Evolutionary conservation across 2,797 vertebrate species (phyloP), one percentile per base, ranked within the genome.

Genomic region (Chelonia mydas): DNA sequence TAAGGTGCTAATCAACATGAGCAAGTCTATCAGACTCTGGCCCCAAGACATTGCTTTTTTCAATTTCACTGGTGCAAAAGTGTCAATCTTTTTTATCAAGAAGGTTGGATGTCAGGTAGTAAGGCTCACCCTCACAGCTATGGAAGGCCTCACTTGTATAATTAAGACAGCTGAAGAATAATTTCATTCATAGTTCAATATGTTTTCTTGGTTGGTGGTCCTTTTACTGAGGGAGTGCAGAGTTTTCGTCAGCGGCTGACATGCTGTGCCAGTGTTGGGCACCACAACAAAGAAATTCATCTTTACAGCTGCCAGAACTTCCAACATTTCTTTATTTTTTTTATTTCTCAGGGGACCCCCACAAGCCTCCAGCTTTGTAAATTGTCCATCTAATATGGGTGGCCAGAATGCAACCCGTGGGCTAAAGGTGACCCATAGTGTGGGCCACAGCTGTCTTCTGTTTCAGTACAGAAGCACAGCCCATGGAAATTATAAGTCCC

Each of bases 91-190:
- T 84, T 90, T 93, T 92, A 41, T 83, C 83, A 82, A 88, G 91
- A 85, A 87, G 84, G 61, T 87, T 80, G 51, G 50, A 25, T 90
- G 77, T 83, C 93, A 90, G 95, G 90, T 94, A 80, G 89, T 86
- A 79, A 93, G 89, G 85, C 76, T 94, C 95, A 94, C 95, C 65
- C n/a, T 31, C 57, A 13, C 27, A 59, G 57, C 57, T 37, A 72
- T 41, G 65, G 37, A 72, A 41, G 65, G 65, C 31, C 86, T 92
- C 27, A 2, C 57, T 82, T 94, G 57, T 89, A 96, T 93, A 95
- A 95, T 95, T 92, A 94, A 88, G 92, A 81, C 50, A 94, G 94
- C 86, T 95, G 94, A 92, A 91, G 88, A 94, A 95, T 94, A 88
- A 88, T 95, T 96, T 93, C 11, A 85, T 94, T 91, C 90, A 61